Conservation (phyloP, 1,140 invertebrate species). For the Ceratina japonica region DNA sequence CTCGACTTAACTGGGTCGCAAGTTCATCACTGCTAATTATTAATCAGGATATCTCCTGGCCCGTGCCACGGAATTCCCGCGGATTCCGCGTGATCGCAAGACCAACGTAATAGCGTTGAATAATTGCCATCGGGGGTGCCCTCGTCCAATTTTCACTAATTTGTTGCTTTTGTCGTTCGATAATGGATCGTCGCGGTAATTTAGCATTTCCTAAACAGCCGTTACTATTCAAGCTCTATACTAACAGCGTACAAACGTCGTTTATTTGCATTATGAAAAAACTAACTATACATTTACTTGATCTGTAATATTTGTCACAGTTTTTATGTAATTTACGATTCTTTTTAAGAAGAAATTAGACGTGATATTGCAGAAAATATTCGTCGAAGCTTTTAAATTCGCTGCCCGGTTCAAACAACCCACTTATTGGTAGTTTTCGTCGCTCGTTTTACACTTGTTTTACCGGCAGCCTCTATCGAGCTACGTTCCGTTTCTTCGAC, state of each 20-base stretch:
- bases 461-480: background rate
- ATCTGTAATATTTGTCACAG: background rate
- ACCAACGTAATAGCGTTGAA: background rate
- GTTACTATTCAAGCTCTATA: background rate
- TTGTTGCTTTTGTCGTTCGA: background rate
- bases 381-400: too few relatives aligned
- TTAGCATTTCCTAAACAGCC: background rate
- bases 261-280: too few relatives aligned
- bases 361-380: too few relatives aligned
- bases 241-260: too few relatives aligned
- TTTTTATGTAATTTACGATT: background rate
- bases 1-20: conserved; percentile 69
- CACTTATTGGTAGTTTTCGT: background rate
- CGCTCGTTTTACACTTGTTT: conserved; percentile 5
- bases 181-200: background rate
- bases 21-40: conserved; percentile 72
- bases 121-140: background rate
- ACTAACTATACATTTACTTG: too few relatives aligned
- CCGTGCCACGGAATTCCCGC: conserved; percentile 8
- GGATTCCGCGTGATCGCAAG: conserved; percentile 23
- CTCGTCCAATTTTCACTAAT: too few relatives aligned
- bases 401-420: too few relatives aligned
- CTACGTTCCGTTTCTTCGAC: conserved; percentile 40
- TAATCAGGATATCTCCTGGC: conserved; percentile 48
- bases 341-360: too few relatives aligned